Evolutionary conservation across 2,113 vertebrate species (phyloP), one percentile per base, ranked within the genome.

Genomic region (Cairina moschata): DNA sequence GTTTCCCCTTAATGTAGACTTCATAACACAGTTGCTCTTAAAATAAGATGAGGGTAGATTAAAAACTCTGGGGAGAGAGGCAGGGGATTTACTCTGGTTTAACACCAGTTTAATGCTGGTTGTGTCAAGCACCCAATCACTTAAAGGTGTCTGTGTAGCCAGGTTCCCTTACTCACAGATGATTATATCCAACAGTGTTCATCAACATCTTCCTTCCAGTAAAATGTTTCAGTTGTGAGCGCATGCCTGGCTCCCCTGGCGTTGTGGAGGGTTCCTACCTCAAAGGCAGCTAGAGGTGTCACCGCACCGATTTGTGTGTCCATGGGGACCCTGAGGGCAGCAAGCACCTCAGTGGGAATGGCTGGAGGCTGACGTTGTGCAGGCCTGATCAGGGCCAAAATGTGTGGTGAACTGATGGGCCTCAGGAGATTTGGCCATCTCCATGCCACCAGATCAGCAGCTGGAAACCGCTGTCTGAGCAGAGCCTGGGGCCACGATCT

Each of bases 311-410:
- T 66, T 50, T 91, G 75, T 91, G 74, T 15, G 25, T 31, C 38
- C 1, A 0, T 48, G 0, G 0, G 25, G 60, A 58, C 50, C 40
- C 58, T 1, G 4, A 62, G 59, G 77, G 36, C 28, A 88, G 60
- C 63, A 71, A 59, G 77, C 60, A 50, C 4, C 4, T 7, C 25
- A 34, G 26, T 91, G 38, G 82, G 74, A 68, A 69, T 26, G 67
- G 66, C 46, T 60, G 87, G 46, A 85, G 73, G 46, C 31, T n/a
- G 40, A 26, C 21, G 3, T 26, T 40, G 59, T 11, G n/a, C 44
- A 17, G 36, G 58, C 29, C 48, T 20, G 31, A n/a, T 9, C 40
- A 68, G 48, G 34, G 44, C 71, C 9, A 3, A 55, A 71, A 50
- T 1, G 38, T 28, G 17, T 9, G 17, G 25, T 8, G 58, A 46